Evolutionary conservation across 2,888 invertebrate genomes (phyloP), one percentile per base, ranked within the genome.

Genomic region (Pseudoips prasinana): DNA sequence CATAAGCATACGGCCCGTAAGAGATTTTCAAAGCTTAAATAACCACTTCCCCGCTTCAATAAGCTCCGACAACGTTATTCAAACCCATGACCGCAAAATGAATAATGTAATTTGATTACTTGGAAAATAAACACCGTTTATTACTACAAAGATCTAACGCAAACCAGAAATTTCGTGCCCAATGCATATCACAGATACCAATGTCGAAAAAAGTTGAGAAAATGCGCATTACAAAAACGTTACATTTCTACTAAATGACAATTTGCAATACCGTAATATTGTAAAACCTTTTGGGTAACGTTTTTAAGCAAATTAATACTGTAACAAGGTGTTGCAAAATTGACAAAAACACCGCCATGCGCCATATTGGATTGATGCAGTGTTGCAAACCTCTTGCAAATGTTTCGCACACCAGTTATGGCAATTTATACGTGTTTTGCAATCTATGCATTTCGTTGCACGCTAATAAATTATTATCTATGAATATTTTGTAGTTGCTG

Each of bases 381-480:
- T 52, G 48, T 39, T 46, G 54, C 45, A 58, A 61, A 39, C 20
- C 7, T 55, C 48, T 67, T 63, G 61, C 61, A 65, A 69, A 65
- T 53, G 29, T 64, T 61, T 61, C 54, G 58, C 54, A 39, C 51
- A 38, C 36, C 33, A 50, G 58, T 51, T 58, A 68, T 61, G 56
- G 66, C 67, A 63, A 70, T 61, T 61, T 60, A 52, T 44, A 44
- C 47, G 10, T 44, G 37, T 67, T 58, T 40, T 48, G 58, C 46
- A 63, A 64, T 56, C 43, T 53, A 50, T 55, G 51, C 59, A 57
- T 60, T 62, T 39, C 43, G 56, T 70, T 70, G 66, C 61, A 64
- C 51, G 49, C 46, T 55, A 55, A 52, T 60, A 49, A 42, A 49
- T 58, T 49, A 56, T 52, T 53, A 49, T 43, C 46, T 45, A 39